A percentile compares a stretch with the other conserved stretches of the same genome.
Evolutionary conservation across 2,888 invertebrate species (phyloP).

Genomic region (Flabesymbios commensalis): DNA sequence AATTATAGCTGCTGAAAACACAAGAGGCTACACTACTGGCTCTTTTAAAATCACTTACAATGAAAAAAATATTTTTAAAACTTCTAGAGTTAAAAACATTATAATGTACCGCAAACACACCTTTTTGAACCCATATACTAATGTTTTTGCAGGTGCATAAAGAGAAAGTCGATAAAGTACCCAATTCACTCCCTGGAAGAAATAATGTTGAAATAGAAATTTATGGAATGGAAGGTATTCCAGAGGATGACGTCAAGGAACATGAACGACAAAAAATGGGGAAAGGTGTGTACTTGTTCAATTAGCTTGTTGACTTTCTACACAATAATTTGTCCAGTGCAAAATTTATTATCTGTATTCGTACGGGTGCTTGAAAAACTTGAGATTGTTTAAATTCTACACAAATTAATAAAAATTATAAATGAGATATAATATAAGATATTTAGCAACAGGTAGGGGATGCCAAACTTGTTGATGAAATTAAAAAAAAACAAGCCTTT

Average conservation of each 20-base stretch:
- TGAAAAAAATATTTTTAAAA: too few species aligned
- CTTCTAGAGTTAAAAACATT: too few species aligned
- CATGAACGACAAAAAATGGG: conserved; percentile 82
- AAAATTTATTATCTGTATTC: too few species aligned
- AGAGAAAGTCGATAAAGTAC: conserved; percentile 99
- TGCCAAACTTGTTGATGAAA: not conserved
- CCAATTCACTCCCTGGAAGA: conserved; percentile 95
- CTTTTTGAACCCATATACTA: too few species aligned
- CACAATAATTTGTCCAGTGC: not conserved
- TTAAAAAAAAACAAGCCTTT: not conserved
- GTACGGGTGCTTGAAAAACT: too few species aligned
- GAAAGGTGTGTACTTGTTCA: conserved; percentile 5
- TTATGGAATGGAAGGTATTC: conserved; percentile 99
- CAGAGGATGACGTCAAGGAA: conserved; percentile 88
- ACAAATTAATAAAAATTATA: not conserved
- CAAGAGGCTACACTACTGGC: too few species aligned
- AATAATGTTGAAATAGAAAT: conserved; percentile 99
- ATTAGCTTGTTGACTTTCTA: not conserved
- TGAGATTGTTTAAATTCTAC: not conserved
- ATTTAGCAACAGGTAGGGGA: not conserved
- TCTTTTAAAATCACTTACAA: too few species aligned
- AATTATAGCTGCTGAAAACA: too few species aligned
- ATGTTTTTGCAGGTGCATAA: conserved; percentile 81
- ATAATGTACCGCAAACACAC: too few species aligned
- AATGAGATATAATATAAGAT: not conserved